phyloP scores from a whole-genome alignment of 2,113 vertebrate genomes.

The Corydoras sp. region DNA sequence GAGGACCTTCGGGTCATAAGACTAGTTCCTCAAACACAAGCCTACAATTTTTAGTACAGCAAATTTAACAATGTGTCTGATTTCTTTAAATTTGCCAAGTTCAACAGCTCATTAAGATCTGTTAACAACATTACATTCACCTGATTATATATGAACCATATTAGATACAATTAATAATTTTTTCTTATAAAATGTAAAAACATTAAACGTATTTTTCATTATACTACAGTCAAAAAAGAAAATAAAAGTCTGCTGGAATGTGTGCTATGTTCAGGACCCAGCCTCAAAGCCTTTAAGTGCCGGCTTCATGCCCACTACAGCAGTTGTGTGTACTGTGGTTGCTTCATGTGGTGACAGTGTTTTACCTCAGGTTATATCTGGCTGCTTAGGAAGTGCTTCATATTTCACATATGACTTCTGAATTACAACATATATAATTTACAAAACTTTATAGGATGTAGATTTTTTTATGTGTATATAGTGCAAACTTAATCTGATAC shows the following conservation, averaged over 20 bases:
- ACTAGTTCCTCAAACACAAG: too few relatives aligned
- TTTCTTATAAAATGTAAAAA: too few relatives aligned
- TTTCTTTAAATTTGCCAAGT: too few relatives aligned
- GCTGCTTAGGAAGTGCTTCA: constrained; percentile 2
- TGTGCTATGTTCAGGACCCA: constrained; percentile 33
- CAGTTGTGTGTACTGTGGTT: constrained; percentile 21
- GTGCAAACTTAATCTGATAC: constrained; percentile 32
- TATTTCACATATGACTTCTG: constrained; percentile 13
- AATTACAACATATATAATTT: constrained; percentile 20
- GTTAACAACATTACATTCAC: too few relatives aligned
- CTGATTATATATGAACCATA: too few relatives aligned
- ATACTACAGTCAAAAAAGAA: too few relatives aligned
- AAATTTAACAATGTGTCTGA: too few relatives aligned
- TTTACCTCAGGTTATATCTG: constrained; percentile 43
- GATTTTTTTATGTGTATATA: constrained; percentile 4
- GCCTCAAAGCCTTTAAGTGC: constrained; percentile 39
- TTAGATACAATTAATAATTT: too few relatives aligned
- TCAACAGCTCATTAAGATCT: too few relatives aligned
- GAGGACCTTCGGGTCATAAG: too few relatives aligned
- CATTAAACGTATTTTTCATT: too few relatives aligned
- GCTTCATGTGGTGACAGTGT: constrained; percentile 24
- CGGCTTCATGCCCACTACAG: constrained; percentile 21
- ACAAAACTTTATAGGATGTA: background rate
- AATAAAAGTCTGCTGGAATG: constrained; percentile 30
- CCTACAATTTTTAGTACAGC: too few relatives aligned